These are phyloP conservation scores for Gadus macrocephalus DNA, from an alignment of 2,113 vertebrate genomes.

Conservation along the genomic window DNA sequence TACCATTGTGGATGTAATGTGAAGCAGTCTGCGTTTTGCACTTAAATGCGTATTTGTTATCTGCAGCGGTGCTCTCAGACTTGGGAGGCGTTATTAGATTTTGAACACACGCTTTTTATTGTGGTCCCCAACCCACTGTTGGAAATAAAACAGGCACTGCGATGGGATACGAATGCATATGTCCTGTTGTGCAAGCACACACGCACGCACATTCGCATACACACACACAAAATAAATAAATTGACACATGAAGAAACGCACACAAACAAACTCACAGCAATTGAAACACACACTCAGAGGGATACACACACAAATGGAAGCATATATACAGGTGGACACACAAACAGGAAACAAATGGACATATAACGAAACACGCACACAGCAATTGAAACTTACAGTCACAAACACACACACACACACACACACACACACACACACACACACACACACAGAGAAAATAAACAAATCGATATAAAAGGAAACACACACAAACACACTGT, in stretches of 20 bases:
- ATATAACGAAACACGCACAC: background rate
- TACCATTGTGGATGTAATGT: too few species aligned
- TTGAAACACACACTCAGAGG: too few species aligned
- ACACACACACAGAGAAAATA: background rate
- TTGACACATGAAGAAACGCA: too few species aligned
- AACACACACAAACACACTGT: slow-evolving; percentile 6
- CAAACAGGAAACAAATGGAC: background rate
- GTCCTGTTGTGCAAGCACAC: background rate
- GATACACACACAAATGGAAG: background rate
- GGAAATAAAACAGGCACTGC: too few species aligned
- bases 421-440: slow-evolving; percentile 1
- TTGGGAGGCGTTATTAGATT: too few species aligned
- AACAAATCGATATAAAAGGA: too few species aligned
- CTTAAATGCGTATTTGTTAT: too few species aligned
- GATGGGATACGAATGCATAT: too few species aligned
- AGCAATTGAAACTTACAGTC: background rate
- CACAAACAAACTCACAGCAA: background rate
- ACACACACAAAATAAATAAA: background rate
- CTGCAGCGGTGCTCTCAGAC: too few species aligned
- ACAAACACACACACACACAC: background rate
- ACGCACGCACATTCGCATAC: background rate
- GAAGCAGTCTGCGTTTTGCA: too few species aligned
- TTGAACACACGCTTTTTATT: too few species aligned
- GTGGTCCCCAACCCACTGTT: too few species aligned
- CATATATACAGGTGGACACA: background rate